Percentiles rank a stretch among this genome's conserved stretches.
phyloP scores from a whole-genome alignment of 1,140 invertebrate genomes.

The Onthophagus taurus region DNA sequence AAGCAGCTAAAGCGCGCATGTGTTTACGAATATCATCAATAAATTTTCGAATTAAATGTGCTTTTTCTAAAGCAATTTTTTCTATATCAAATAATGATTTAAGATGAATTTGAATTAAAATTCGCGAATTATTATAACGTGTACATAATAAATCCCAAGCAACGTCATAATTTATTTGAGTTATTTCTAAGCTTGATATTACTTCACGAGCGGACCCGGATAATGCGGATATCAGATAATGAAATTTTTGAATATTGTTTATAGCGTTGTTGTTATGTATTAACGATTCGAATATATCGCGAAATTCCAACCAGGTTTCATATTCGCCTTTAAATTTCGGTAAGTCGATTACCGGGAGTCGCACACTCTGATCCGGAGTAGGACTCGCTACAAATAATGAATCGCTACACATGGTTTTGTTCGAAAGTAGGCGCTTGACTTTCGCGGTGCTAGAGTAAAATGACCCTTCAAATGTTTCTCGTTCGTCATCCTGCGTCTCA shows the following conservation, averaged over 20 bases:
- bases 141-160: slow-evolving; percentile 30
- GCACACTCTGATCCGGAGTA: too few species aligned
- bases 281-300: slow-evolving; percentile 24
- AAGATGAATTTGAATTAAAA: slow-evolving; percentile 33
- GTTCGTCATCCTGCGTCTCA: too few species aligned
- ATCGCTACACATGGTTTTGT: too few species aligned
- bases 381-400: too few species aligned
- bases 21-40: slow-evolving; percentile 5
- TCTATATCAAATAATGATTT: slow-evolving; percentile 26
- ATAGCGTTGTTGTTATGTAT: slow-evolving; percentile 22
- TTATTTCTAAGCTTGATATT: slow-evolving; percentile 27
- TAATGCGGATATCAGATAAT: slow-evolving; percentile 27
- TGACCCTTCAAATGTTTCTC: too few species aligned
- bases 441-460: too few species aligned
- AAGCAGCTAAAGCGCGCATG: neutral
- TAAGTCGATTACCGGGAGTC: slow-evolving; percentile 22
- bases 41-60: slow-evolving; percentile 20
- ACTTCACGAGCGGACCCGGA: slow-evolving; percentile 25
- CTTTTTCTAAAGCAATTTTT: slow-evolving; percentile 21
- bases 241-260: slow-evolving; percentile 25
- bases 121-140: slow-evolving; percentile 31
- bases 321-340: slow-evolving; percentile 24
- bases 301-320: slow-evolving; percentile 28
- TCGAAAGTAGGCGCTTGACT: too few species aligned
- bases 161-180: slow-evolving; percentile 29